Conservation (phyloP, 2,797 vertebrate species). For the Micropoecilia bifurca region DNA sequence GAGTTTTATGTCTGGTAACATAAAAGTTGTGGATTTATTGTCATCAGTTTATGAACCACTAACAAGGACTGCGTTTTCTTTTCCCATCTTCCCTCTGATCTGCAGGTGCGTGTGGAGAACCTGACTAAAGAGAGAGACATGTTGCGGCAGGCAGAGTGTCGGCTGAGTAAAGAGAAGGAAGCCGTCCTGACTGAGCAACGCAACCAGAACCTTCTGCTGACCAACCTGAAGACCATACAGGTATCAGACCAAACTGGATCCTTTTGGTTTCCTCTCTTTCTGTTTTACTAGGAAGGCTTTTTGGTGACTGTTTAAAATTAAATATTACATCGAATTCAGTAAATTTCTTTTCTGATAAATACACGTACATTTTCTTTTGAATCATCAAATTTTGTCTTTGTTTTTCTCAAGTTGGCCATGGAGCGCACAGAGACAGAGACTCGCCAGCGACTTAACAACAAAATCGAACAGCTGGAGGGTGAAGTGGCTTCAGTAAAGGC, state of each 20-base stretch:
- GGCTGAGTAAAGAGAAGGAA: constrained; percentile 90
- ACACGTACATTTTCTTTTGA: not conserved
- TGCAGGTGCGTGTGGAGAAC: constrained; percentile 90
- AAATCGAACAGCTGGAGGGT: constrained; percentile 88
- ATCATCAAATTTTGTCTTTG: not conserved
- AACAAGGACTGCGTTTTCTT: not conserved
- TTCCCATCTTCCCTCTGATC: not conserved
- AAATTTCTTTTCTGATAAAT: no score
- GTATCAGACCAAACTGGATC: constrained; percentile 33
- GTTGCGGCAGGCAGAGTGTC: constrained; percentile 88
- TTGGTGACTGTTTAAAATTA: not conserved
- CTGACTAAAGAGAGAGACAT: constrained; percentile 93
- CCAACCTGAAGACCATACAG: constrained; percentile 95
- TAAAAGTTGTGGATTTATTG: not conserved
- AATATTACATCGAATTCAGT: not conserved
- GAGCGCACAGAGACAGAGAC: constrained; percentile 93
- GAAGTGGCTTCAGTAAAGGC: constrained; percentile 90
- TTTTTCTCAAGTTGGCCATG: constrained; percentile 84
- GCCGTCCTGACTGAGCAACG: constrained; percentile 89
- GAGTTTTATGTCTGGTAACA: not conserved
- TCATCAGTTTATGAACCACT: not conserved
- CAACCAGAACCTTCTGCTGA: constrained; percentile 91
- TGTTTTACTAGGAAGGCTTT: not conserved
- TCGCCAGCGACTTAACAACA: constrained; percentile 88
- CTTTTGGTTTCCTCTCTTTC: not conserved